These are phyloP conservation scores for Zapus hudsonius DNA, from an alignment of 2,113 vertebrate species.

Conservation along the genomic window DNA sequence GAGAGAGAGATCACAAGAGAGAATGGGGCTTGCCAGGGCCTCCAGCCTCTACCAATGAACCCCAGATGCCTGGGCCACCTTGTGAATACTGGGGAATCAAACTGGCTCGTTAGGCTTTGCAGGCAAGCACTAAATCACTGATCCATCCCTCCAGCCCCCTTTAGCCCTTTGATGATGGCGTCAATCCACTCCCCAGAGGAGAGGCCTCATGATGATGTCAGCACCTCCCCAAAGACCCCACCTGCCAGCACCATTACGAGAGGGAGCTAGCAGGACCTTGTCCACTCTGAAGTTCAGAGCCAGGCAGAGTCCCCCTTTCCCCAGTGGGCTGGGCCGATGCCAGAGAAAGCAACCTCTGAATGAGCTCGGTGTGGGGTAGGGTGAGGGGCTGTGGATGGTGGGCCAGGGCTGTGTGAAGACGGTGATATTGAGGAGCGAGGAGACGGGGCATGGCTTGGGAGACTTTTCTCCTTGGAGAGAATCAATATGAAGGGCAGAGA, in stretches of 20 bases:
- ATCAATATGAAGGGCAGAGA: conserved; percentile 47
- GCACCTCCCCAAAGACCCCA: background rate
- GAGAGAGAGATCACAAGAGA: too few species aligned
- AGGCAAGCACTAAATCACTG: too few species aligned
- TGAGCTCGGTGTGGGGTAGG: background rate
- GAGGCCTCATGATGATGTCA: background rate
- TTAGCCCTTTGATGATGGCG: too few species aligned
- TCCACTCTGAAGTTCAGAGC: background rate
- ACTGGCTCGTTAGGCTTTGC: too few species aligned
- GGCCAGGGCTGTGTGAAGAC: background rate
- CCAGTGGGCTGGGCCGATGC: background rate
- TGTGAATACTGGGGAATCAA: too few species aligned
- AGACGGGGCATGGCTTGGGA: background rate
- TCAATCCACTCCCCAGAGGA: background rate
- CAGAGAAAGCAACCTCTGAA: background rate
- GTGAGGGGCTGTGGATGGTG: background rate
- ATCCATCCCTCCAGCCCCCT: too few species aligned
- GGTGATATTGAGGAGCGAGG: background rate
- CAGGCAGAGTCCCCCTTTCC: background rate
- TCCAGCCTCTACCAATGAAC: too few species aligned
- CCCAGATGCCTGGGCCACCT: too few species aligned
- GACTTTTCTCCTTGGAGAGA: background rate
- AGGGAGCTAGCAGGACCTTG: background rate
- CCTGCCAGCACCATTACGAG: background rate
- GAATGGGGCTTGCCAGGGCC: too few species aligned